Evolutionary conservation across 2,888 invertebrate genomes (phyloP).

Genomic region (Xiphydria camelus): DNA sequence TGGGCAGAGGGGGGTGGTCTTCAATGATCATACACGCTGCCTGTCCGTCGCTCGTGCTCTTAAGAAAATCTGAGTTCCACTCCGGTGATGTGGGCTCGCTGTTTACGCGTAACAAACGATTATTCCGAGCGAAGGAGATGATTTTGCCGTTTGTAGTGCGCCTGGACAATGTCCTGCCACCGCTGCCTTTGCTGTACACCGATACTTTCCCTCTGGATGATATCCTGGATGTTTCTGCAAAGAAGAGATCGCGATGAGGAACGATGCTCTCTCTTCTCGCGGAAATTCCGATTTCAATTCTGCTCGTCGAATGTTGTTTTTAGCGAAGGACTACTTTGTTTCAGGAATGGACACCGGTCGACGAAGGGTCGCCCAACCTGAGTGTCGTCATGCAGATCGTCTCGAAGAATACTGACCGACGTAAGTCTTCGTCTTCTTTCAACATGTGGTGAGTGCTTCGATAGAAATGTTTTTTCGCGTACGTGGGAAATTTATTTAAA

Average conservation of each 20-base stretch:
- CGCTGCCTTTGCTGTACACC: constrained; percentile 56
- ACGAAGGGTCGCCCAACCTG: too few species aligned
- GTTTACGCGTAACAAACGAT: constrained; percentile 42
- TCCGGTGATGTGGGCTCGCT: constrained; percentile 42
- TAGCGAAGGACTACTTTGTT: too few species aligned
- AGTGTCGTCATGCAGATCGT: too few species aligned
- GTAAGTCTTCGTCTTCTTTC: too few species aligned
- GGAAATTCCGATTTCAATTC: too few species aligned
- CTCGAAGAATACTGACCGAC: too few species aligned
- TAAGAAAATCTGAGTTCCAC: constrained; percentile 49
- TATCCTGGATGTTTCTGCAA: constrained; percentile 82
- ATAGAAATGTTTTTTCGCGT: too few species aligned
- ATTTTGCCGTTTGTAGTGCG: constrained; percentile 49
- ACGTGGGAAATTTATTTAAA: too few species aligned
- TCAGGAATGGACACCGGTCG: too few species aligned
- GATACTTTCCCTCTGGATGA: constrained; percentile 82
- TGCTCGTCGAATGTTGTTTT: too few species aligned
- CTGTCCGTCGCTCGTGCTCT: constrained; percentile 52
- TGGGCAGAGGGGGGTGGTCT: constrained; percentile 54
- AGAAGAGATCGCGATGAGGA: constrained; percentile 30
- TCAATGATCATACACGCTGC: constrained; percentile 59
- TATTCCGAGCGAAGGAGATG: constrained; percentile 44
- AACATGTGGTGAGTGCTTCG: too few species aligned
- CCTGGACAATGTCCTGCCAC: constrained; percentile 51
- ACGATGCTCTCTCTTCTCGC: too few species aligned